These are phyloP conservation scores for Protophormia terraenovae DNA, from an alignment of 2,888 invertebrate species.

Conservation along the genomic window DNA sequence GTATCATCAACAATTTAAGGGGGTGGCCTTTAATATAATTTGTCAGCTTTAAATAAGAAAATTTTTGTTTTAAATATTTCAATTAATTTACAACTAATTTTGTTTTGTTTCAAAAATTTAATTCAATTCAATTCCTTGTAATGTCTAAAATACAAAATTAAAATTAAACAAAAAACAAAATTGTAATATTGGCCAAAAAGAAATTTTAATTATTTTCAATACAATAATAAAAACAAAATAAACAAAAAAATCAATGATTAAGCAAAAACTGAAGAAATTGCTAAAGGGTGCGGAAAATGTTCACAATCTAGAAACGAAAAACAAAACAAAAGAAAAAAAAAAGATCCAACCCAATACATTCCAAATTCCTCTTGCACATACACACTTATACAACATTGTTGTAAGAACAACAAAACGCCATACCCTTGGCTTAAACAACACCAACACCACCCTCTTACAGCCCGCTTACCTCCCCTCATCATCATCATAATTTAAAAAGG, in stretches of 20 bases:
- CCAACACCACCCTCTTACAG: not conserved
- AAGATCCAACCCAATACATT: not conserved
- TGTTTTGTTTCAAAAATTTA: not conserved
- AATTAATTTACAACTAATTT: too few relatives aligned
- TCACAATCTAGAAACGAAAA: conserved; percentile 57
- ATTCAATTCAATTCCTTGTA: not conserved
- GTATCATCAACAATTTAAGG: not conserved
- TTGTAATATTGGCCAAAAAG: not conserved
- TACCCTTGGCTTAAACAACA: conserved; percentile 12
- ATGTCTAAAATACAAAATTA: not conserved
- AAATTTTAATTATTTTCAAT: conserved; percentile 50
- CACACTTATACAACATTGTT: conserved; percentile 18
- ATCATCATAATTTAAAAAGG: not conserved
- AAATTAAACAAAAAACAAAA: not conserved
- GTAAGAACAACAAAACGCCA: conserved; percentile 32
- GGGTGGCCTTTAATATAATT: not conserved
- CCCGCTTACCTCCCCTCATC: not conserved
- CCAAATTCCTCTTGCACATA: not conserved
- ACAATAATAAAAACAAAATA: conserved; percentile 25
- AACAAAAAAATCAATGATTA: conserved; percentile 72
- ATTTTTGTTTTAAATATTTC: not conserved
- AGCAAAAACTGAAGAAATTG: conserved; percentile 68
- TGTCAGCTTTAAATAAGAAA: not conserved
- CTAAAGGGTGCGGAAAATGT: conserved; percentile 64
- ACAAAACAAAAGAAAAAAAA: not conserved